Conservation (phyloP, 2,888 invertebrate genomes). For the Phaonia tiefii region DNA sequence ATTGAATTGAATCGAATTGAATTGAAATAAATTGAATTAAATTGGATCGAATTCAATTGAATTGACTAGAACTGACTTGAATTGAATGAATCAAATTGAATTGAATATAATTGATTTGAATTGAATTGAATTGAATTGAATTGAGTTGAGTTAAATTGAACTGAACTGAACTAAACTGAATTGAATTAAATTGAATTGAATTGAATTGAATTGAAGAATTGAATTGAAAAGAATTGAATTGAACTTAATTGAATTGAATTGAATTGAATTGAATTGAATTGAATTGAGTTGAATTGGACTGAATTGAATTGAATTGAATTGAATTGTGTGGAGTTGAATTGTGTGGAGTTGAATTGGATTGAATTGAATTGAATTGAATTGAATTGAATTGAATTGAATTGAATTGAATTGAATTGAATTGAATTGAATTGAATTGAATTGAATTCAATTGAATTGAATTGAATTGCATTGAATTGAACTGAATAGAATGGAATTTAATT, state of each 20-base stretch:
- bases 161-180: neutral
- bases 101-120: no score
- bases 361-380: conserved; percentile 8
- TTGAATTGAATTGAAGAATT: no score
- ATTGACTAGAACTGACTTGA: no score
- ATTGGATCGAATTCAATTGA: no score
- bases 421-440: conserved; percentile 21
- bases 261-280: neutral
- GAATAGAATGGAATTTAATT: no score
- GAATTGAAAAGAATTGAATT: no score
- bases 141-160: neutral
- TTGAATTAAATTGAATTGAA: neutral
- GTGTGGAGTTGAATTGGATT: no score
- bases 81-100: no score
- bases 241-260: no score
- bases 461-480: no score
- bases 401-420: conserved; percentile 13
- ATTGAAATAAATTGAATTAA: no score
- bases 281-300: neutral
- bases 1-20: neutral
- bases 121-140: neutral
- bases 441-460: no score
- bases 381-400: conserved; percentile 10
- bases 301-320: conserved; percentile 4
- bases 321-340: neutral